phyloP scores from a whole-genome alignment of 64 coral and sea anemone genomes.

The Porites australiensis region DNA sequence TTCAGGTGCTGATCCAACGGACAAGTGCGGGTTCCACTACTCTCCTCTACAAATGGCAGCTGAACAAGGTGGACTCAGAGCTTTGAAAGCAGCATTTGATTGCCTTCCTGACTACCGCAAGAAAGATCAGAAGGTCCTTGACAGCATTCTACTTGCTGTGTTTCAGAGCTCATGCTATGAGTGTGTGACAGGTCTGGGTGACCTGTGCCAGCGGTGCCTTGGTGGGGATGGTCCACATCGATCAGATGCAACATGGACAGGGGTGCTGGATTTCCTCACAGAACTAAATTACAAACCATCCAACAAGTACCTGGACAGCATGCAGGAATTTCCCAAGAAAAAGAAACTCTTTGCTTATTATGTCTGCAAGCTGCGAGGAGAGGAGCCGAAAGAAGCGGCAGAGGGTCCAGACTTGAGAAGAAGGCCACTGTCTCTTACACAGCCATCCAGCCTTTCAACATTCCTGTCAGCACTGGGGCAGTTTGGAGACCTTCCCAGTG shows the following conservation, averaged over 20 bases:
- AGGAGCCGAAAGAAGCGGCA: slow-evolving; percentile 27
- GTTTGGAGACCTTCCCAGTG: neutral
- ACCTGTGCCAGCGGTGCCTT: slow-evolving; percentile 70
- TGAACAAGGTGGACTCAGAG: slow-evolving; percentile 78
- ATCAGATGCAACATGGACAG: slow-evolving; percentile 77
- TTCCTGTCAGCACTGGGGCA: slow-evolving; percentile 28
- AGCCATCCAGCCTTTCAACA: slow-evolving; percentile 39
- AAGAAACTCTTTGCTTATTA: slow-evolving; percentile 61
- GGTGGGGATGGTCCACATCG: slow-evolving; percentile 59
- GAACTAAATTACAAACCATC: slow-evolving; percentile 69
- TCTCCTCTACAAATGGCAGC: slow-evolving; percentile 89
- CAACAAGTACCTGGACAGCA: slow-evolving; percentile 59
- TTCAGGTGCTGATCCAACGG: slow-evolving; percentile 81
- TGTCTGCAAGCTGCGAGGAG: slow-evolving; percentile 46
- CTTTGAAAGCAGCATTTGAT: slow-evolving; percentile 71
- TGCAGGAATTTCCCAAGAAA: slow-evolving; percentile 45
- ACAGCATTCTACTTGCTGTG: slow-evolving; percentile 76
- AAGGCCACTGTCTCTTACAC: slow-evolving; percentile 44
- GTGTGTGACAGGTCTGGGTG: slow-evolving; percentile 79
- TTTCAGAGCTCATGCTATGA: slow-evolving; percentile 90
- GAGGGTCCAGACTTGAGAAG: slow-evolving; percentile 41
- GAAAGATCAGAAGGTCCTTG: slow-evolving; percentile 45
- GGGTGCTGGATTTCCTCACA: slow-evolving; percentile 70
- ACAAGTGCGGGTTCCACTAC: slow-evolving; percentile 78
- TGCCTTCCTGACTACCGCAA: slow-evolving; percentile 61